These are phyloP conservation scores for Hemicordylus capensis DNA, from an alignment of 2,113 vertebrate species.

Conservation along the genomic window DNA sequence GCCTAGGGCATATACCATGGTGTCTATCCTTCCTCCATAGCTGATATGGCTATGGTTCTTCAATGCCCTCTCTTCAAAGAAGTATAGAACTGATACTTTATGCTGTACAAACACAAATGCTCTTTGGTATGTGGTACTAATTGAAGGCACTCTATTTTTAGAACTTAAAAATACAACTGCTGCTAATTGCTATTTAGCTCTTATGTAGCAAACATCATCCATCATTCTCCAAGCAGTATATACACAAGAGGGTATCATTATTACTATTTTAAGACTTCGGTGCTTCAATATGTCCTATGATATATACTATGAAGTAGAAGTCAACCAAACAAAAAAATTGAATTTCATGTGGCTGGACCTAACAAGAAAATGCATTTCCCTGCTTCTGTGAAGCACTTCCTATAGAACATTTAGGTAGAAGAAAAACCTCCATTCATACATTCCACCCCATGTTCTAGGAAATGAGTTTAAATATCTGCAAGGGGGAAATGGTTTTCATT, in stretches of 20 bases:
- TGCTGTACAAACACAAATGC: not conserved
- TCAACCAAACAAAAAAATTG: not conserved
- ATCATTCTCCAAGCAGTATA: conserved; percentile 17
- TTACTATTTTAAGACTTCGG: conserved; percentile 22
- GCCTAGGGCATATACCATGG: not conserved
- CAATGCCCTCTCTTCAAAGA: not conserved
- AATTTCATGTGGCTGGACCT: not conserved
- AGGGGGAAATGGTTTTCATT: too few relatives aligned
- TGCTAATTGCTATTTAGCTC: conserved; percentile 9
- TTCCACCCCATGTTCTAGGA: not conserved
- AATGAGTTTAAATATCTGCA: not conserved
- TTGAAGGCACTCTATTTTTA: conserved; percentile 18
- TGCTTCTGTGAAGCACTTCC: not conserved
- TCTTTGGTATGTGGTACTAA: not conserved
- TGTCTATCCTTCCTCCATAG: not conserved
- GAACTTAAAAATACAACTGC: conserved; percentile 27
- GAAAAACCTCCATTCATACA: not conserved
- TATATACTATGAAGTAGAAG: not conserved
- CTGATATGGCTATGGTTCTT: not conserved
- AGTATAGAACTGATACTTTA: not conserved
- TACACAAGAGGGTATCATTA: not conserved
- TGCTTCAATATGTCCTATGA: not conserved
- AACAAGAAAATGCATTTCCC: not conserved
- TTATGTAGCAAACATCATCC: conserved; percentile 20
- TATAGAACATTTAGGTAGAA: not conserved